These are phyloP conservation scores for Solenopsis fugax DNA, from an alignment of 1,140 invertebrate species.

Conservation along the genomic window DNA sequence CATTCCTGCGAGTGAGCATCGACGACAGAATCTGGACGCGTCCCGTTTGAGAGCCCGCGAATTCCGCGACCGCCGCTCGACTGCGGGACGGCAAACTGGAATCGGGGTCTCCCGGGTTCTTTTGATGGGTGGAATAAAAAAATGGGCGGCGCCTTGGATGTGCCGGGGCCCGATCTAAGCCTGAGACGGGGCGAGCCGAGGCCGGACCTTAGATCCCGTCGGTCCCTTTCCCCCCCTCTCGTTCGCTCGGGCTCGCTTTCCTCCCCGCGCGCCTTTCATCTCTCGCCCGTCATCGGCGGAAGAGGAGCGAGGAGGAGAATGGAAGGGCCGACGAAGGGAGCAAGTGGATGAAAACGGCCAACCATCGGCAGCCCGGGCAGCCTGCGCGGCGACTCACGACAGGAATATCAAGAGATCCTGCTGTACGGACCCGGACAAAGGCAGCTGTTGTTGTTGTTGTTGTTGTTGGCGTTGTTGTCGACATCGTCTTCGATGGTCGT, in stretches of 20 bases:
- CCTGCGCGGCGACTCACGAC: constrained; percentile 80
- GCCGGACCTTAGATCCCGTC: constrained; percentile 78
- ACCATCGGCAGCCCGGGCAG: constrained; percentile 80
- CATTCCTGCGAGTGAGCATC: constrained; percentile 66
- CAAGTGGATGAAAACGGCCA: constrained; percentile 72
- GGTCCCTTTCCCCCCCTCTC: constrained; percentile 65
- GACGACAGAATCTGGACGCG: constrained; percentile 68
- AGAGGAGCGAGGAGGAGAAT: constrained; percentile 5
- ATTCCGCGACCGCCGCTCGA: constrained; percentile 62
- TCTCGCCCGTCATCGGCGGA: constrained; percentile 16
- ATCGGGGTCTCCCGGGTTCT: constrained; percentile 58
- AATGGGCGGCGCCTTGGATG: constrained; percentile 84
- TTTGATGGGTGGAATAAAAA: constrained; percentile 80
- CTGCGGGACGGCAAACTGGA: not conserved
- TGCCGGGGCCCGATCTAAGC: constrained; percentile 74
- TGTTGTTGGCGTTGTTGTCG: constrained; percentile 60
- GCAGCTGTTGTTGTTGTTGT: constrained; percentile 59
- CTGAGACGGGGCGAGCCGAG: constrained; percentile 72
- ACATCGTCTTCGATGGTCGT: constrained; percentile 66
- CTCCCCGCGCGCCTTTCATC: constrained; percentile 31
- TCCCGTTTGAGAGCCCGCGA: constrained; percentile 59
- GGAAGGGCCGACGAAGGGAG: constrained; percentile 56
- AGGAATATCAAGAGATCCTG: constrained; percentile 82
- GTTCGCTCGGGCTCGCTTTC: not conserved
- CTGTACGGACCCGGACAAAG: constrained; percentile 67